These are phyloP conservation scores for Coregonus clupeaformis DNA, from an alignment of 2,113 vertebrate species.

Conservation along the genomic window DNA sequence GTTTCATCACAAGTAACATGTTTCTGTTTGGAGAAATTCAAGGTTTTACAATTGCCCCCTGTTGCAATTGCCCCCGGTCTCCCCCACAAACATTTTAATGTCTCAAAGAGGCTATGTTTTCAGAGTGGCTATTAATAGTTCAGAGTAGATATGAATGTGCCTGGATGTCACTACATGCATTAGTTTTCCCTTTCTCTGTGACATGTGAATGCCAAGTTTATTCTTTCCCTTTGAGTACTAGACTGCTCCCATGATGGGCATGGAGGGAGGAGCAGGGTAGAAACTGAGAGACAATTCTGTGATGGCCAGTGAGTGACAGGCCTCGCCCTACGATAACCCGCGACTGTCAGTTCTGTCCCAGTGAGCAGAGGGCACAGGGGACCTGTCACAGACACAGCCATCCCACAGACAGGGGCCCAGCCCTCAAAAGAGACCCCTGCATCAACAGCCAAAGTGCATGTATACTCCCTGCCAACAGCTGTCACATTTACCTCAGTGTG, in stretches of 20 bases:
- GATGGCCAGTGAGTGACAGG: conserved; percentile 62
- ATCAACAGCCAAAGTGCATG: conserved; percentile 39
- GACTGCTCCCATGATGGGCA: conserved; percentile 12
- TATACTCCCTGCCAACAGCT: conserved; percentile 4
- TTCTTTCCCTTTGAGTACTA: conserved; percentile 1
- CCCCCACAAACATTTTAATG: too few species aligned
- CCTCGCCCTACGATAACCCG: conserved; percentile 47
- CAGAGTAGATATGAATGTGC: too few species aligned
- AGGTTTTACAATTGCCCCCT: too few species aligned
- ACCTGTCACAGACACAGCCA: conserved; percentile 54
- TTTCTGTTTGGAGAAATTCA: too few species aligned
- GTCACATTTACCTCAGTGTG: conserved; percentile 22
- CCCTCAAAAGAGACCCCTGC: conserved; percentile 20
- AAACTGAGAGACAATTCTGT: conserved; percentile 28
- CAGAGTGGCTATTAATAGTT: too few species aligned
- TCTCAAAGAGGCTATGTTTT: too few species aligned
- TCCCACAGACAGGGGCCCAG: conserved; percentile 35
- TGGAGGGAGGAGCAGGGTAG: conserved; percentile 12
- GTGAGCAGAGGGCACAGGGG: conserved; percentile 23
- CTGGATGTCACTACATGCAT: background rate
- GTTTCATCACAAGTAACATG: too few species aligned
- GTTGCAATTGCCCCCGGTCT: too few species aligned
- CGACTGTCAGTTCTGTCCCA: conserved; percentile 52
- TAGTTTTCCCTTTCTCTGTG: background rate
- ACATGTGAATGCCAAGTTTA: background rate